Evolutionary conservation across 2,797 vertebrate species (phyloP).

Genomic region (Dermochelys coriacea): DNA sequence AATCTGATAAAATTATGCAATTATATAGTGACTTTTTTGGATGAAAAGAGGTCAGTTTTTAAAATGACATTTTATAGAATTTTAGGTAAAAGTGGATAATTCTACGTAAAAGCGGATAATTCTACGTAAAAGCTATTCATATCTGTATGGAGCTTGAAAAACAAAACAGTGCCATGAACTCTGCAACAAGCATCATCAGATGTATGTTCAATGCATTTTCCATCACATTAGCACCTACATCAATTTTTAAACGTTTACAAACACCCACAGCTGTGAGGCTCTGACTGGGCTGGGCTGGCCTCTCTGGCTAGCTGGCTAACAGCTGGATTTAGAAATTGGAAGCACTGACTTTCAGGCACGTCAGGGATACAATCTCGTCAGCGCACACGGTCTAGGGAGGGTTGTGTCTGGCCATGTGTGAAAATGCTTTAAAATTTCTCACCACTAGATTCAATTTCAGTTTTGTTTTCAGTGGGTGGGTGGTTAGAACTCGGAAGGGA

Average conservation of each 20-base stretch:
- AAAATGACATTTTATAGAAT: neutral
- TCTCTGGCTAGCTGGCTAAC: neutral
- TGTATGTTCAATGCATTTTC: neutral
- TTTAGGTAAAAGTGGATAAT: constrained; percentile 40
- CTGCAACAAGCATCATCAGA: neutral
- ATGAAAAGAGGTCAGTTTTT: neutral
- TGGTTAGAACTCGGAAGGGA: fast-evolving
- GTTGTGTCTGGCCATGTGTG: neutral
- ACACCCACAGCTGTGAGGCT: neutral
- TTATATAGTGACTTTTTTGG: constrained; percentile 5
- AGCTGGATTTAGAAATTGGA: neutral
- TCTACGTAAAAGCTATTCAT: constrained; percentile 29
- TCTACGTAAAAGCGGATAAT: constrained; percentile 46
- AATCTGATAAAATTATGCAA: constrained; percentile 17
- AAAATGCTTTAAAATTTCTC: neutral
- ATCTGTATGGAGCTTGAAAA: neutral
- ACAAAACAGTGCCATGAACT: constrained; percentile 7
- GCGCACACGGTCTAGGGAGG: neutral
- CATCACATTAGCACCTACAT: neutral
- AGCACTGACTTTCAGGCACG: neutral
- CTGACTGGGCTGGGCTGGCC: neutral
- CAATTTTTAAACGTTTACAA: neutral
- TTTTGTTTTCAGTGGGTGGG: neutral
- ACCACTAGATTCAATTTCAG: neutral
- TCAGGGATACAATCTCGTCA: neutral